These are phyloP conservation scores for Haliclona indistincta DNA, from an alignment of 37 sponge, comb jelly and placozoan species.

Conservation along the genomic window DNA sequence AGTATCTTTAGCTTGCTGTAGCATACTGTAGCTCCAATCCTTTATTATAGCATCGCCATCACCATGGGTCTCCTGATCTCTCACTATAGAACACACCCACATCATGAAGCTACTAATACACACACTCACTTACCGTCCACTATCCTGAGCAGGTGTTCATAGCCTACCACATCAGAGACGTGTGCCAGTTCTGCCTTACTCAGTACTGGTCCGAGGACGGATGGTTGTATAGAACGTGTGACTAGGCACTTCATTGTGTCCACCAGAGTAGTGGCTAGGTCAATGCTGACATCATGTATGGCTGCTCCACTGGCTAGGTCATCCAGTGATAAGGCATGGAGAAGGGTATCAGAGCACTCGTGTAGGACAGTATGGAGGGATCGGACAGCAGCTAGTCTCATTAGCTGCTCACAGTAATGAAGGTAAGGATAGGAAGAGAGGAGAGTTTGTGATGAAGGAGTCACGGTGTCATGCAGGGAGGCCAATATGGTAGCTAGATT, in stretches of 20 bases:
- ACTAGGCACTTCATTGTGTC: constrained; percentile 18
- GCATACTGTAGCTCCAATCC: neutral
- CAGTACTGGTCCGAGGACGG: constrained; percentile 34
- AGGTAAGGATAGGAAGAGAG: constrained; percentile 21
- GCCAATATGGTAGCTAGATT: constrained; percentile 25
- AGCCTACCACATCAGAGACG: constrained; percentile 8
- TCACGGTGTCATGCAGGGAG: no score
- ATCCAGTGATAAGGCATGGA: no score
- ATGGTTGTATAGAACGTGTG: constrained; percentile 37
- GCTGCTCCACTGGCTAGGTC: no score
- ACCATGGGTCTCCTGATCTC: no score
- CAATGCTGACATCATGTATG: constrained; percentile 29
- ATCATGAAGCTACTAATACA: no score
- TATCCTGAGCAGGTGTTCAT: constrained; percentile 7
- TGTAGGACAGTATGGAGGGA: constrained; percentile 44
- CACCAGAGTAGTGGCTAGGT: constrained; percentile 21
- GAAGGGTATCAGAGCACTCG: constrained; percentile 17
- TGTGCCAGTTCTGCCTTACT: constrained; percentile 36
- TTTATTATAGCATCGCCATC: no score
- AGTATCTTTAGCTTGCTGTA: neutral
- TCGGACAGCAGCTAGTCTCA: constrained; percentile 39
- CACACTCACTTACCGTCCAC: constrained; percentile 23
- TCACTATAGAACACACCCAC: no score
- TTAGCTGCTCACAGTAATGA: constrained; percentile 17
- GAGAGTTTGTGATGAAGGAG: neutral